Evolutionary conservation across 2,797 vertebrate species (phyloP).

Genomic region (Mormyrus hasselquistii): DNA sequence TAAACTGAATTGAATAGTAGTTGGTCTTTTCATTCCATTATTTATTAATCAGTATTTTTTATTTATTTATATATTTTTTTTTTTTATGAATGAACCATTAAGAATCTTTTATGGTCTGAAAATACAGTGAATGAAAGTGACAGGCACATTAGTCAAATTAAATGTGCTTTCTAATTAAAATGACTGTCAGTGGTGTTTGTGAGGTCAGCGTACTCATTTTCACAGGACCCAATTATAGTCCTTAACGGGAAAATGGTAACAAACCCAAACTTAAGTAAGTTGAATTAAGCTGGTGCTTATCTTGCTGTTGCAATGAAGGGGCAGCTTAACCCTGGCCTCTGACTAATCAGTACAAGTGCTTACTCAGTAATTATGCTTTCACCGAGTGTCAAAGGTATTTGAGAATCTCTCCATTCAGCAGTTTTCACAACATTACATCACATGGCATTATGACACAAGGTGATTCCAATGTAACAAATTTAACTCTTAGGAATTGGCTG

Average conservation of each 20-base stretch:
- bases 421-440: not conserved
- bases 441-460: not conserved
- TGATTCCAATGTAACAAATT: not conserved
- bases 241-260: not conserved
- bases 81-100: not conserved
- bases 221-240: not conserved
- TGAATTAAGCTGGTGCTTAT: slow-evolving; percentile 7
- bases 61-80: not conserved
- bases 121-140: not conserved
- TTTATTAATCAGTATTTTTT: not conserved
- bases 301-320: slow-evolving; percentile 6
- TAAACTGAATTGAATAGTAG: not conserved
- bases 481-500: not conserved
- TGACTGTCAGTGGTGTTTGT: not conserved
- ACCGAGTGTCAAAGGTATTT: slow-evolving; percentile 11
- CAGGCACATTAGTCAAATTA: slow-evolving; percentile 6
- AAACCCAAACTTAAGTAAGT: slow-evolving; percentile 3
- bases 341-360: slow-evolving; percentile 18
- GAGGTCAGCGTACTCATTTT: slow-evolving; percentile 4
- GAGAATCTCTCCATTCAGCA: not conserved
- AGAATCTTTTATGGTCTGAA: not conserved
- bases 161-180: slow-evolving; percentile 11
- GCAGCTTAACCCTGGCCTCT: not conserved
- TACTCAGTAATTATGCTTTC: slow-evolving; percentile 13
- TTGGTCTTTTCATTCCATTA: not conserved